Conservation (phyloP, 2,888 invertebrate genomes). For the Apamea monoglypha region DNA sequence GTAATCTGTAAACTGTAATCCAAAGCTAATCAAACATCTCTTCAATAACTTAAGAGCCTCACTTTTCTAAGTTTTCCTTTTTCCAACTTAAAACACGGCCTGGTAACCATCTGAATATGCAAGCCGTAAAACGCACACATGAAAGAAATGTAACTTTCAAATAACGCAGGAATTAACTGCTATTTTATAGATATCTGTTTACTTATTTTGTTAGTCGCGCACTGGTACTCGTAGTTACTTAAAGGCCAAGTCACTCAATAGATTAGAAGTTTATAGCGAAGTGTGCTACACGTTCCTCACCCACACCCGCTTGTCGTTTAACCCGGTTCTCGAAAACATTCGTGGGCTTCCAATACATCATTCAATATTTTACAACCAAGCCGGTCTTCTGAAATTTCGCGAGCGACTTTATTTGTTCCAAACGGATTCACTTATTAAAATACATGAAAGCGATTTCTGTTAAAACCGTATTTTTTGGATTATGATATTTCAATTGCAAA, state of each 20-base stretch:
- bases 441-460: slow-evolving; percentile 47
- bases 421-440: slow-evolving; percentile 52
- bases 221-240: neutral
- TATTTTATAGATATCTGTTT: too few relatives aligned
- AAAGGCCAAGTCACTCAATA: neutral
- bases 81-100: neutral
- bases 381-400: neutral
- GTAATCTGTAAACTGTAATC: too few relatives aligned
- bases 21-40: neutral
- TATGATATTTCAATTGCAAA: slow-evolving; percentile 59
- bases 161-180: neutral
- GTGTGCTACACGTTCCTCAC: neutral
- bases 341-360: slow-evolving; percentile 2
- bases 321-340: neutral
- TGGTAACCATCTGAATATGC: neutral
- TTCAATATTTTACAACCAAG: neutral
- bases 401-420: slow-evolving; percentile 31
- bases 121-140: neutral
- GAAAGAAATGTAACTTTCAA: neutral
- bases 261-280: neutral
- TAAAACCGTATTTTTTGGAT: slow-evolving; percentile 42
- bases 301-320: neutral
- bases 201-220: neutral
- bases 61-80: neutral
- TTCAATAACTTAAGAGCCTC: neutral